Conservation (phyloP, 2,797 vertebrate genomes). For the Brachymystax lenok region DNA sequence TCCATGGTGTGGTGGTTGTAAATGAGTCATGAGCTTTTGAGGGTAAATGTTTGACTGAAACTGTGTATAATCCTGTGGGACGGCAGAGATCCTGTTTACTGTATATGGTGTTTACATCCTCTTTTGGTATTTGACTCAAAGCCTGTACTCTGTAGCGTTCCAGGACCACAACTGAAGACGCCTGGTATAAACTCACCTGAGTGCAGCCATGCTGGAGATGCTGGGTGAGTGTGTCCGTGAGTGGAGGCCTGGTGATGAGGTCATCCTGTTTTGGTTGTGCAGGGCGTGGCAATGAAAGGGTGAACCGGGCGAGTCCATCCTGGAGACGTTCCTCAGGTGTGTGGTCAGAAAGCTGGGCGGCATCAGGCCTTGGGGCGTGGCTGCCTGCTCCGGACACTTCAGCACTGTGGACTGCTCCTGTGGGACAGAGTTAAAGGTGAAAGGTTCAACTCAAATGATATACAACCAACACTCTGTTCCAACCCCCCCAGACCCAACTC, state of each 20-base stretch:
- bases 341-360: slow-evolving; percentile 82
- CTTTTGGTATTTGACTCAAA: too few species aligned
- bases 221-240: slow-evolving; percentile 90
- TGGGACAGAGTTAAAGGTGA: too few species aligned
- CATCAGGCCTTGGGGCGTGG: slow-evolving; percentile 6
- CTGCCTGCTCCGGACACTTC: too few species aligned
- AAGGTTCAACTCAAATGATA: too few species aligned
- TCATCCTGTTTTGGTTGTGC: slow-evolving; percentile 84
- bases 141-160: not conserved
- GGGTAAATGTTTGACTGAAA: not conserved
- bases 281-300: slow-evolving; percentile 91
- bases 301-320: slow-evolving; percentile 86
- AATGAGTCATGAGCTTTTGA: not conserved
- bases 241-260: slow-evolving; percentile 80
- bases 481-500: too few species aligned
- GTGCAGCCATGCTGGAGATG: slow-evolving; percentile 94
- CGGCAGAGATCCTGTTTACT: not conserved
- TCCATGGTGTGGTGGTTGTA: not conserved
- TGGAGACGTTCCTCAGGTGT: slow-evolving; percentile 87
- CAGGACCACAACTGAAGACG: slow-evolving; percentile 9
- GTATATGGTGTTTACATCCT: too few species aligned
- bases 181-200: slow-evolving; percentile 77
- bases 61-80: not conserved
- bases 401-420: too few species aligned
- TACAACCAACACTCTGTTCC: too few species aligned